Evolutionary conservation across 2,797 vertebrate genomes (phyloP).

Genomic region (Chelon labrosus): DNA sequence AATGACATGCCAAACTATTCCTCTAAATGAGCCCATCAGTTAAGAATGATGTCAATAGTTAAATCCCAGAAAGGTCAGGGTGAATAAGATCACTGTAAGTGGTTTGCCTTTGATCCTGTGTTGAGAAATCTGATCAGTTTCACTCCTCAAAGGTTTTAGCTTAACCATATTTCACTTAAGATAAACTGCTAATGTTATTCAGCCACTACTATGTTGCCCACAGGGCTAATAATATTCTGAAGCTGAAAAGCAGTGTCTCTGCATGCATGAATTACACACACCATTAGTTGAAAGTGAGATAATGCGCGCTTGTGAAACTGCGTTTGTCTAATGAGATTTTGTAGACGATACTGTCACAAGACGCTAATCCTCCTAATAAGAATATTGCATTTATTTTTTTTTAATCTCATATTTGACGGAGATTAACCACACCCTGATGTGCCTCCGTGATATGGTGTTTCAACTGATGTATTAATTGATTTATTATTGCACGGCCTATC

Average conservation of each 20-base stretch:
- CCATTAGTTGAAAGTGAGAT: conserved; percentile 25
- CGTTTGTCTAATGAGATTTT: conserved; percentile 50
- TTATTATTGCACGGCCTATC: conserved; percentile 15
- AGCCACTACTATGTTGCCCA: not conserved
- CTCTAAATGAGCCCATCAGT: conserved; percentile 4
- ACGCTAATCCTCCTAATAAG: conserved; percentile 4
- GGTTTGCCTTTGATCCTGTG: not conserved
- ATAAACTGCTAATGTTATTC: too few relatives aligned
- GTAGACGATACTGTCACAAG: conserved; percentile 31
- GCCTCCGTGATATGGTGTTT: conserved; percentile 3
- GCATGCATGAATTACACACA: conserved; percentile 23
- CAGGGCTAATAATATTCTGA: not conserved
- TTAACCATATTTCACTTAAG: not conserved
- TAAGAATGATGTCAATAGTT: not conserved
- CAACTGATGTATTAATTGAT: not conserved
- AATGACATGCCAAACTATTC: conserved; percentile 10
- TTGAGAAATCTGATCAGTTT: not conserved
- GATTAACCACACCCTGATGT: conserved; percentile 21
- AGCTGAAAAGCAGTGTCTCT: conserved; percentile 8
- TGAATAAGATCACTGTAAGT: not conserved
- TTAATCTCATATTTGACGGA: conserved; percentile 20
- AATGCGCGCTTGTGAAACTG: conserved; percentile 34
- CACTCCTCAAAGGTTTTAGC: conserved; percentile 1
- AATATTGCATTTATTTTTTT: conserved; percentile 6
- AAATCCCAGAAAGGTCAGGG: not conserved